These are phyloP conservation scores for Caenorhabditis zanzibari DNA, from an alignment of 2,888 invertebrate species.

Conservation along the genomic window DNA sequence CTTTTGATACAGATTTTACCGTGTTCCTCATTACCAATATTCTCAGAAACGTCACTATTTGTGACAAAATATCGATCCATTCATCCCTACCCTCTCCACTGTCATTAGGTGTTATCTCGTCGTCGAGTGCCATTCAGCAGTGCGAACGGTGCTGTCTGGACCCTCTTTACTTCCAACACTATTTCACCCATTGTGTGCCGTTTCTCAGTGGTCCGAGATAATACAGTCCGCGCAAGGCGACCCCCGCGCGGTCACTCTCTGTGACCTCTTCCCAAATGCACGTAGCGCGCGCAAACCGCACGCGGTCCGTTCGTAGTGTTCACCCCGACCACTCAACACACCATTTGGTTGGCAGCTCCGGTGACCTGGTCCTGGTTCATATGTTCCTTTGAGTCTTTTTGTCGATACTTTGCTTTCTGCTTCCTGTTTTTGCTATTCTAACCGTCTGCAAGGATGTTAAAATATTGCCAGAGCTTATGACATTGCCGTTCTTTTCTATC, in stretches of 20 bases:
- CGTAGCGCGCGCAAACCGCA: slow-evolving; percentile 42
- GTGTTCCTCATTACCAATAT: background rate
- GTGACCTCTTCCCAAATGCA: slow-evolving; percentile 61
- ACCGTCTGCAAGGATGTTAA: background rate
- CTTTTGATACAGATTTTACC: no score
- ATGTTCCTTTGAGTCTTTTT: slow-evolving; percentile 5
- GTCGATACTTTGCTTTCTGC: background rate
- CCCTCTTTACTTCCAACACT: slow-evolving; percentile 16
- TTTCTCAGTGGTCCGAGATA: slow-evolving; percentile 56
- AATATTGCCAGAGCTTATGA: background rate
- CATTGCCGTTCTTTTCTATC: background rate
- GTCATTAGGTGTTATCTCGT: slow-evolving; percentile 58
- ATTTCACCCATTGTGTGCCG: slow-evolving; percentile 27
- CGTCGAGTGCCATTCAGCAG: slow-evolving; percentile 52
- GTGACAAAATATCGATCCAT: background rate
- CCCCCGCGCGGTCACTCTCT: background rate
- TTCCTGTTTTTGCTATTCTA: background rate
- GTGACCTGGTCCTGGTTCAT: slow-evolving; percentile 47
- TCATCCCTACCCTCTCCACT: slow-evolving; percentile 7
- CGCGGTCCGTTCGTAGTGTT: slow-evolving; percentile 39
- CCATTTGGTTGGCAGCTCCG: slow-evolving; percentile 33
- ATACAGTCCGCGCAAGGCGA: slow-evolving; percentile 38
- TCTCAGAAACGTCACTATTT: background rate
- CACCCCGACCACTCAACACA: slow-evolving; percentile 12
- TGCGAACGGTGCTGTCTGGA: slow-evolving; percentile 28